These are phyloP conservation scores for Drosophila truncata DNA, from an alignment of 1,140 invertebrate genomes.

Conservation along the genomic window DNA sequence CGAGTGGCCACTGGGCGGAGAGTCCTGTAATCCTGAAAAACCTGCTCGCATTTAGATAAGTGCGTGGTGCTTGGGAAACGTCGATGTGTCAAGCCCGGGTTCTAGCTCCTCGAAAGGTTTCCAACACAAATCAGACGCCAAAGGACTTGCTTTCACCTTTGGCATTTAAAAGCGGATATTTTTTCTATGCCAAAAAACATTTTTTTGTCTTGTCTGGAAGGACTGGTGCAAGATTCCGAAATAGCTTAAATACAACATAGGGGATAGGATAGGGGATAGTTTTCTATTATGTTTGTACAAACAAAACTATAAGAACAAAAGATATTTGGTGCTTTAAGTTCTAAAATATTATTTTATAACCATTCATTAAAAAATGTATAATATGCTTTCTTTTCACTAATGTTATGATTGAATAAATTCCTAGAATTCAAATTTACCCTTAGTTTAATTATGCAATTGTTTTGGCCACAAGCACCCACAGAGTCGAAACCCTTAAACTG, in stretches of 20 bases:
- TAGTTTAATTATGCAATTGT: slow-evolving; percentile 46
- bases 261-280: not conserved
- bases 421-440: not conserved
- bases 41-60: slow-evolving; percentile 44
- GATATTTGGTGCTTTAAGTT: not conserved
- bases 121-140: slow-evolving; percentile 50
- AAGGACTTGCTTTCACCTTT: slow-evolving; percentile 48
- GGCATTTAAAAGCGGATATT: slow-evolving; percentile 2
- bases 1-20: slow-evolving; percentile 16
- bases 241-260: not conserved
- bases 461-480: slow-evolving; percentile 31
- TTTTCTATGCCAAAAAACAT: not conserved
- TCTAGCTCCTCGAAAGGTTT: slow-evolving; percentile 20
- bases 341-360: not conserved
- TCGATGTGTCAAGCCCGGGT: slow-evolving; percentile 30
- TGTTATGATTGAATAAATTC: not conserved
- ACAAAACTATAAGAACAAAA: not conserved
- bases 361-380: not conserved
- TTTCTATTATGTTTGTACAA: not conserved
- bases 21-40: slow-evolving; percentile 17
- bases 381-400: not conserved
- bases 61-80: slow-evolving; percentile 16
- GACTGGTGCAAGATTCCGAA: too few species aligned
- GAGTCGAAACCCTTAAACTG: not conserved
- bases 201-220: not conserved